These are phyloP conservation scores for Dinocampus coccinellae DNA, from an alignment of 2,888 invertebrate genomes.

Conservation along the genomic window DNA sequence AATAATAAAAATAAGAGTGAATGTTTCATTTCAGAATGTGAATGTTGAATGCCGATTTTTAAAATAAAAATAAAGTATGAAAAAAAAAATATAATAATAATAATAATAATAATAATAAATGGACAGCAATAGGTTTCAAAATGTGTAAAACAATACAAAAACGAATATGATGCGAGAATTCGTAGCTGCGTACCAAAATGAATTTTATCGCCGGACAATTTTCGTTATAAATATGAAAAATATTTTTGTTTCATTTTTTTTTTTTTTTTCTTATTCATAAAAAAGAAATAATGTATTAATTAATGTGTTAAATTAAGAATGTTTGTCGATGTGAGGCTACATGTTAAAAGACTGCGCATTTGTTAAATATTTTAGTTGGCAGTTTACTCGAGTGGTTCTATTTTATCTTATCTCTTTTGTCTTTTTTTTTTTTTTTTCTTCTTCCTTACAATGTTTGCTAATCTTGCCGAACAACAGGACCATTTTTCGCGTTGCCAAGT, in stretches of 20 bases:
- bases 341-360: constrained; percentile 67
- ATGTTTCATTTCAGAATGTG: not conserved
- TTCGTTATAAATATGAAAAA: constrained; percentile 55
- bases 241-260: too few relatives aligned
- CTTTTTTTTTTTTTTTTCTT: not conserved
- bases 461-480: not conserved
- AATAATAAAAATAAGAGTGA: not conserved
- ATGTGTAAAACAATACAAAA: constrained; percentile 20
- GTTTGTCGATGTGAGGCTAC: constrained; percentile 38
- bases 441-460: constrained; percentile 30
- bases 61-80: constrained; percentile 6
- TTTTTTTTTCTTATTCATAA: constrained; percentile 45
- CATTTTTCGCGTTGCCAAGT: constrained; percentile 33
- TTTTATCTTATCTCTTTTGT: not conserved
- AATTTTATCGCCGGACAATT: constrained; percentile 52
- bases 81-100: constrained; percentile 1
- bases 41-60: constrained; percentile 27
- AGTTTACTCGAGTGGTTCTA: constrained; percentile 40
- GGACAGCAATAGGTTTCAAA: not conserved
- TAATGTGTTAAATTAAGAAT: constrained; percentile 18
- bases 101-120: too few relatives aligned
- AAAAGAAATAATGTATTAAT: constrained; percentile 36
- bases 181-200: constrained; percentile 46
- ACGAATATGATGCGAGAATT: constrained; percentile 22
- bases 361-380: constrained; percentile 60